These are phyloP conservation scores for Achatina immaculata DNA, from an alignment of 1,140 invertebrate genomes.

Conservation along the genomic window DNA sequence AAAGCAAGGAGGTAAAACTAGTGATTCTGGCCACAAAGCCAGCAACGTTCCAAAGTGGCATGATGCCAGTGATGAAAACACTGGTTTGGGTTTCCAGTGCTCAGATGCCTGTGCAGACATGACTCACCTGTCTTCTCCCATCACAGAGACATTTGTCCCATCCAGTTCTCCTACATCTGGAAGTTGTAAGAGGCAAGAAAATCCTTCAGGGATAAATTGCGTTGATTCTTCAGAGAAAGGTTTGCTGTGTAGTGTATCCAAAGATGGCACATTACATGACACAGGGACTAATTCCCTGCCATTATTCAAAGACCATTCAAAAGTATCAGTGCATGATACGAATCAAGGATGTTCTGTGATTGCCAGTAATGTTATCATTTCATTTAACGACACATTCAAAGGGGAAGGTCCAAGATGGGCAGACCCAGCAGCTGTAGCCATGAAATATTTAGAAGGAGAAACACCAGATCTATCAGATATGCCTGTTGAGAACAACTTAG, in stretches of 20 bases:
- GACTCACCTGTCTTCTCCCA: neutral
- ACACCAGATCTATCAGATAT: constrained; percentile 46
- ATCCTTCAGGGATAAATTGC: neutral
- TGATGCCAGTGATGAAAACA: neutral
- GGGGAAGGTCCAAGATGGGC: constrained; percentile 64
- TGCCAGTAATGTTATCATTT: neutral
- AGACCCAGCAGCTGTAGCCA: constrained; percentile 63
- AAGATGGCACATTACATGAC: neutral
- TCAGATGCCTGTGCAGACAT: neutral
- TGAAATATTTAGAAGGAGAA: constrained; percentile 72
- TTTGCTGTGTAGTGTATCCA: neutral
- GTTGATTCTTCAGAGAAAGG: neutral
- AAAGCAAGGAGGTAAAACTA: neutral
- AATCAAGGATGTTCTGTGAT: neutral
- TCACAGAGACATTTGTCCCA: neutral
- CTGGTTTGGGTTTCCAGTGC: neutral
- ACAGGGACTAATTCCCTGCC: neutral
- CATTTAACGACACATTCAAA: constrained; percentile 19
- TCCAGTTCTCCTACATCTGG: neutral
- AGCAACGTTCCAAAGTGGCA: too few species aligned
- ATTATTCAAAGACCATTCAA: neutral
- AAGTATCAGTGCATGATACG: constrained; percentile 2
- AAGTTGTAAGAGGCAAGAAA: neutral
- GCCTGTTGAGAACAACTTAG: constrained; percentile 56
- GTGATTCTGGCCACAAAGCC: too few species aligned